Evolutionary conservation across 2,888 invertebrate species (phyloP).

Genomic region (Protophormia terraenovae): DNA sequence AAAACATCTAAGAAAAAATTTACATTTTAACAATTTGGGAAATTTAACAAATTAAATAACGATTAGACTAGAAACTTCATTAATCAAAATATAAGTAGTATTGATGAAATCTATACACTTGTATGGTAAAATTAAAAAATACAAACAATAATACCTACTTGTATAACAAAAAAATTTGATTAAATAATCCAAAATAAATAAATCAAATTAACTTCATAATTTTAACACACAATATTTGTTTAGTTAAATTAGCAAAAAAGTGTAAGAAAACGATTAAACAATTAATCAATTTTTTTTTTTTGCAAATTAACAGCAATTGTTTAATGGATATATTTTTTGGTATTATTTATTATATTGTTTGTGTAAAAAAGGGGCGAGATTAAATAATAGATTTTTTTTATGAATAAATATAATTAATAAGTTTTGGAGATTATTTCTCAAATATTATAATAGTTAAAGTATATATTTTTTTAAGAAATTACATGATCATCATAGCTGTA

Average conservation of each 20-base stretch:
- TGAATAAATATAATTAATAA: too few relatives aligned
- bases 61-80: not conserved
- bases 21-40: not conserved
- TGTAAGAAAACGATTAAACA: conserved; percentile 5
- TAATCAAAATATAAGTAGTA: conserved; percentile 5
- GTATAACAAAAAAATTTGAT: not conserved
- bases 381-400: too few relatives aligned
- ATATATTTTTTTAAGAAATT: too few relatives aligned
- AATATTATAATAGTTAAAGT: too few relatives aligned
- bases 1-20: not conserved
- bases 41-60: not conserved
- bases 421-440: too few relatives aligned
- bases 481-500: too few relatives aligned
- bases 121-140: not conserved
- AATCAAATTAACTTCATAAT: conserved; percentile 9
- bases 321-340: not conserved
- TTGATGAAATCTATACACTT: not conserved
- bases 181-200: conserved; percentile 3
- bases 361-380: not conserved
- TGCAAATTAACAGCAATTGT: not conserved
- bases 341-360: not conserved
- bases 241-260: not conserved
- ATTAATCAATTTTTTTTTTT: conserved; percentile 15
- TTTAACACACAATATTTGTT: not conserved
- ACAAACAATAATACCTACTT: not conserved